These are phyloP conservation scores for Chunga burmeisteri DNA, from an alignment of 2,113 vertebrate genomes.

Conservation along the genomic window DNA sequence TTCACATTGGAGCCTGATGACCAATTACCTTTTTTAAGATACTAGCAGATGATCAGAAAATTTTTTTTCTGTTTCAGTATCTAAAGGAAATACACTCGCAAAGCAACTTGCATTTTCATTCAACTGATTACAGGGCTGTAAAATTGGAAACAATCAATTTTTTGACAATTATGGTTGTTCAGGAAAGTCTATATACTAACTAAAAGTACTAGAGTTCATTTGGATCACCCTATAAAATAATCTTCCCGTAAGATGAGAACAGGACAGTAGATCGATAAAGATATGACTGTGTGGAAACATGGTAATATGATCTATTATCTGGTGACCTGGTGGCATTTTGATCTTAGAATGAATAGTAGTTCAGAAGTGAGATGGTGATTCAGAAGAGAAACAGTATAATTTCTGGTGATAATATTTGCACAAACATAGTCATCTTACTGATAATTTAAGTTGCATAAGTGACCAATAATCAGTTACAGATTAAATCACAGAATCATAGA, in stretches of 20 bases:
- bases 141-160: neutral
- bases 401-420: neutral
- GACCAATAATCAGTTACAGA: neutral
- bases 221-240: neutral
- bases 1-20: neutral
- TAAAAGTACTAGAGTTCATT: neutral
- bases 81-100: neutral
- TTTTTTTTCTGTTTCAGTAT: neutral
- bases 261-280: neutral
- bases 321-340: neutral
- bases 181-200: neutral
- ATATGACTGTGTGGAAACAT: neutral
- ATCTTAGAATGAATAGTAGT: neutral
- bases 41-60: neutral
- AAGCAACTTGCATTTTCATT: neutral
- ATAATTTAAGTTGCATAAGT: neutral
- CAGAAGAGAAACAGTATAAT: neutral
- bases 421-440: neutral
- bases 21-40: neutral
- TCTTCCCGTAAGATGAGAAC: neutral
- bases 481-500: neutral
- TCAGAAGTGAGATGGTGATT: neutral
- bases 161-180: neutral
- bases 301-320: neutral
- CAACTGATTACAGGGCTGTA: neutral